Base-by-base conservation (phyloP, 2,888 invertebrate species). In the Meandrusa payeni region DNA sequence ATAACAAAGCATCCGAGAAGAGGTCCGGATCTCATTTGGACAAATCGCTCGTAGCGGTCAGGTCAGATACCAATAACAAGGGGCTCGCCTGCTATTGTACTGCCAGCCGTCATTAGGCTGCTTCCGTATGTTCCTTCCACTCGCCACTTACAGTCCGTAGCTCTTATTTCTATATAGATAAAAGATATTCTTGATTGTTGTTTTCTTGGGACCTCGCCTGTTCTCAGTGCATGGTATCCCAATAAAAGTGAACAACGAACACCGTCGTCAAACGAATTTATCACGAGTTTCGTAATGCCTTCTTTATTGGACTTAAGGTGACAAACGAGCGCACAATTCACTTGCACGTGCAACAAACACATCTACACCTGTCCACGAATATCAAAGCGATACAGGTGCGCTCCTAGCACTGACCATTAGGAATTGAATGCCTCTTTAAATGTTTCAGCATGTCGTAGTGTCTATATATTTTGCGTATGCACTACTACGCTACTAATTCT, bases 1-100 rank as follows among this genome's bases (percentile, higher is more conserved):
- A 77, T 76, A 76, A 83, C 80, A 81, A 81, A 79, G 77, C 75
- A 58, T 62, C 59, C 58, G 57, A 51, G 55, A 54, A 72, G 71
- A 73, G 79, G 76, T 69, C 81, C 85, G 86, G 85, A 83, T 83
- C 83, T 86, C 83, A 83, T 86, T 85, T 85, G 80, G 83, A 86
- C 86, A 85, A 86, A 86, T 86, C 83, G 82, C 76, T 81, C 72
- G 80, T 83, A 80, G 83, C 83, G 85, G 85, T 85, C 81, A 83
- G 78, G 80, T 80, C 83, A 79, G 83, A 83, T 80, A 82, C 81
- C 85, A 85, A 85, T 85, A 86, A 85, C 76, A 86, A 85, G 83
- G 78, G 71, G 65, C 74, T 76, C 76, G 73, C 74, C 74, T 82
- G 80, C 82, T 80, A 85, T 86, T 86, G 86, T 86, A 73, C 68